Evolutionary conservation across 2,797 vertebrate species (phyloP).

Genomic region (Hippoglossus hippoglossus): DNA sequence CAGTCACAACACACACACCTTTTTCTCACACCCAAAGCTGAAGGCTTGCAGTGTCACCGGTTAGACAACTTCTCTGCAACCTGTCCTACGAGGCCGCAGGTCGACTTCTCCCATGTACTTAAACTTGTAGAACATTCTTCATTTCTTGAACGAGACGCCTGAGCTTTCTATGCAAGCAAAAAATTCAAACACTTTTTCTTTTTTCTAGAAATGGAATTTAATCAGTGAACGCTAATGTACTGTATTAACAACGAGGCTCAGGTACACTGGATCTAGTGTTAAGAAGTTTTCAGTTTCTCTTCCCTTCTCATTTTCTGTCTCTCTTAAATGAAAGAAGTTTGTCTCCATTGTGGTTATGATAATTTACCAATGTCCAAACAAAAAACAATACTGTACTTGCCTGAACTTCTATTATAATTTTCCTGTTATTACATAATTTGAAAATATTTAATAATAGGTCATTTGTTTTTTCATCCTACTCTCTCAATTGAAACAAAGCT

Average conservation of each 20-base stretch:
- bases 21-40: constrained; percentile 72
- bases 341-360: neutral
- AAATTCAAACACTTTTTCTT: neutral
- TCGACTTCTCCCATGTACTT: constrained; percentile 60
- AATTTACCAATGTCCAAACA: neutral
- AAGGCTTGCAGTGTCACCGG: constrained; percentile 82
- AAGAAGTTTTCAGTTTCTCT: too few relatives aligned
- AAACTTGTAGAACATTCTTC: constrained; percentile 23
- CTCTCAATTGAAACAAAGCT: too few relatives aligned
- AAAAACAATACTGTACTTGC: neutral
- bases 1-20: constrained; percentile 42
- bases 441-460: neutral
- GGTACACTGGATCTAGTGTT: neutral
- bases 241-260: too few relatives aligned
- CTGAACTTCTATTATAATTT: neutral
- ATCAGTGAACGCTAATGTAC: neutral
- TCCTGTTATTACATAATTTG: neutral
- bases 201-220: neutral
- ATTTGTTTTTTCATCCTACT: too few relatives aligned
- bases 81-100: constrained; percentile 51
- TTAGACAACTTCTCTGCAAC: constrained; percentile 80
- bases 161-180: neutral
- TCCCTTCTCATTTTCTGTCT: too few relatives aligned
- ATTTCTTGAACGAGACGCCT: constrained; percentile 22
- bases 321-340: too few relatives aligned